Conservation (phyloP, 64 coral and sea anemone species). For the Montipora efflorescens region DNA sequence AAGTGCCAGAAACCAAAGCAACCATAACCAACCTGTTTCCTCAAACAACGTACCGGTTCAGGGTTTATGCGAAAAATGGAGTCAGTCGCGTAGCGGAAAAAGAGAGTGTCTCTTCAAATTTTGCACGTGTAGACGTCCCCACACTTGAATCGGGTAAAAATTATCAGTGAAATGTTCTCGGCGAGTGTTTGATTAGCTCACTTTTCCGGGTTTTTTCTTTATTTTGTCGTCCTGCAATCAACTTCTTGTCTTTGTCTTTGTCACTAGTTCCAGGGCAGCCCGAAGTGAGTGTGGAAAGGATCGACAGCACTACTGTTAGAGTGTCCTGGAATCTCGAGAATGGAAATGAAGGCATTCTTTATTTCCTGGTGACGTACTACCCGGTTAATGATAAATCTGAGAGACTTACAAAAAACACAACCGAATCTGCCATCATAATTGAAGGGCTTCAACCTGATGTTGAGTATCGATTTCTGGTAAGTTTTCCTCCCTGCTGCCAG, state of each 20-base stretch:
- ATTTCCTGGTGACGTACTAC: constrained; percentile 38
- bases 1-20: constrained; percentile 45
- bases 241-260: background rate
- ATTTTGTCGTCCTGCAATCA: background rate
- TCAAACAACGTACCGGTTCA: constrained; percentile 42
- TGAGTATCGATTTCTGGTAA: constrained; percentile 61
- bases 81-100: constrained; percentile 64
- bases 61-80: constrained; percentile 64
- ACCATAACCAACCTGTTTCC: constrained; percentile 55
- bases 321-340: constrained; percentile 53
- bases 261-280: constrained; percentile 51
- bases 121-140: constrained; percentile 19
- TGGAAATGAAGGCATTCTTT: constrained; percentile 39
- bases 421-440: constrained; percentile 14
- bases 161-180: background rate
- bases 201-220: background rate
- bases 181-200: no score
- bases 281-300: constrained; percentile 24
- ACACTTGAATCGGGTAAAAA: constrained; percentile 55
- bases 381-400: background rate
- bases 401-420: constrained; percentile 40
- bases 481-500: background rate
- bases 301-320: constrained; percentile 39
- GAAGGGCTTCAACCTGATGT: constrained; percentile 45
- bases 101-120: constrained; percentile 13